A percentile compares a stretch with the other conserved stretches of the same genome.
Evolutionary conservation across 1,140 invertebrate genomes (phyloP).

Genomic region (Formica exsecta): DNA sequence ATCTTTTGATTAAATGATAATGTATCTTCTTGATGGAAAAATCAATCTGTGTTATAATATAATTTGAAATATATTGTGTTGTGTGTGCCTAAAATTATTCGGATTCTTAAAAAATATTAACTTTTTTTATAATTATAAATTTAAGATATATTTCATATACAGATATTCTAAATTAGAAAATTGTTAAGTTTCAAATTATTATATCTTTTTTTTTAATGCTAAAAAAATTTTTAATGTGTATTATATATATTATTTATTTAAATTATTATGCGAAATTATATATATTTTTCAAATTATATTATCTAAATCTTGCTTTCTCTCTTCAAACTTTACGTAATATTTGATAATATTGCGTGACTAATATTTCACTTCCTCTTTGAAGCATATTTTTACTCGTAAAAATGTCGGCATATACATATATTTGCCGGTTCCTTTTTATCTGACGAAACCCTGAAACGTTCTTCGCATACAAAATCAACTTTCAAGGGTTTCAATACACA

Average conservation of each 20-base stretch:
- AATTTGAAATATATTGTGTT: neutral
- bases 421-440: conserved; percentile 27
- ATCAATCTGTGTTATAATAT: neutral
- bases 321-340: neutral
- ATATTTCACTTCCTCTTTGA: conserved; percentile 5
- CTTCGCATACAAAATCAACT: conserved; percentile 71
- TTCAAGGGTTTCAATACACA: conserved; percentile 30
- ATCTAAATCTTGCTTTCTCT: neutral
- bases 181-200: neutral
- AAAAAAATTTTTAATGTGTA: neutral
- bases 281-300: neutral
- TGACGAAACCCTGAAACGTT: conserved; percentile 66
- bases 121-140: neutral
- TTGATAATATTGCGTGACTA: conserved; percentile 34
- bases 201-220: neutral
- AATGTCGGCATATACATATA: conserved; percentile 27
- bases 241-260: conserved; percentile 15
- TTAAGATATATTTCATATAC: neutral
- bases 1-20: neutral
- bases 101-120: neutral
- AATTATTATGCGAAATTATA: neutral
- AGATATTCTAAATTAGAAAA: neutral
- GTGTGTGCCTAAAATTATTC: neutral
- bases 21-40: neutral
- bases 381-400: conserved; percentile 35